phyloP scores from a whole-genome alignment of 2,113 vertebrate species.

The Eubucco bourcierii region DNA sequence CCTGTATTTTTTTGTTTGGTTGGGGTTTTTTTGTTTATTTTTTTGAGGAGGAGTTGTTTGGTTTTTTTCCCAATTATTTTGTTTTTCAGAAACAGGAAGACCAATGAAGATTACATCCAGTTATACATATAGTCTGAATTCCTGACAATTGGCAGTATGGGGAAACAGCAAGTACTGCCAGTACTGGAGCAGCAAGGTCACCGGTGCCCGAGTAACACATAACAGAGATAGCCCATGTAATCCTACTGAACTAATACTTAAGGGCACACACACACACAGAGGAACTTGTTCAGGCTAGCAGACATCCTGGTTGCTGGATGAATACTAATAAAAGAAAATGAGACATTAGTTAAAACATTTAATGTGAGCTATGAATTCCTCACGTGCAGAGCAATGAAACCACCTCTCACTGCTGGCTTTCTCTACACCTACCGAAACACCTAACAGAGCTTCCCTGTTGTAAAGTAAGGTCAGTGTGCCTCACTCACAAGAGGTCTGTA shows the following conservation, averaged over 20 bases:
- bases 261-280: neutral
- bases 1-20: neutral
- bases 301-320: neutral
- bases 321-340: neutral
- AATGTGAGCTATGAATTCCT: neutral
- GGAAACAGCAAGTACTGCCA: neutral
- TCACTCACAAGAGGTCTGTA: neutral
- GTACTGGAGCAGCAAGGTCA: conserved; percentile 10
- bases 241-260: neutral
- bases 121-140: neutral
- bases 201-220: neutral
- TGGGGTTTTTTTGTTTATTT: neutral
- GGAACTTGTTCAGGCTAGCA: neutral
- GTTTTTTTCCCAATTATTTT: neutral
- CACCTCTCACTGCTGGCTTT: neutral
- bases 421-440: neutral
- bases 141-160: neutral
- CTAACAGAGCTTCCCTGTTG: accelerated
- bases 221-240: neutral
- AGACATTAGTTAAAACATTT: neutral
- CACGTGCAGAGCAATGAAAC: neutral
- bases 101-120: neutral
- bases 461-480: neutral
- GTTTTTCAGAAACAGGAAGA: neutral
- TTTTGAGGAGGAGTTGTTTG: neutral